A percentile compares a stretch with the other conserved stretches of the same genome.
Evolutionary conservation across 2,797 vertebrate genomes (phyloP).

Genomic region (Eidolon dupreanum): DNA sequence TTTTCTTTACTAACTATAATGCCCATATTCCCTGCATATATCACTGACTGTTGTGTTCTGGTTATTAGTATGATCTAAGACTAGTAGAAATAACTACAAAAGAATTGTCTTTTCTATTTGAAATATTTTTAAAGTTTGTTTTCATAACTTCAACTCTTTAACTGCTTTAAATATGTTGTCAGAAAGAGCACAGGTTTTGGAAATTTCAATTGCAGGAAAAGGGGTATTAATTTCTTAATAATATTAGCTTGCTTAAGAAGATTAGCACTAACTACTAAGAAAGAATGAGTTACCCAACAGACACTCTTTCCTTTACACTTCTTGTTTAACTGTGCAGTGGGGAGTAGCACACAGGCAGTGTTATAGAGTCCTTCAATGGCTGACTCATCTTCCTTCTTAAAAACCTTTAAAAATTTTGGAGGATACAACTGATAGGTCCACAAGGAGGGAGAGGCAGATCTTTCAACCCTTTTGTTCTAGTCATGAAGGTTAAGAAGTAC

Average conservation of each 20-base stretch:
- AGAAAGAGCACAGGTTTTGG: neutral
- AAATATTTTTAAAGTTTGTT: neutral
- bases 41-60: neutral
- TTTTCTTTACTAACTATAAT: neutral
- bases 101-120: neutral
- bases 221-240: constrained; percentile 4
- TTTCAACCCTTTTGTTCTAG: neutral
- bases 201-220: neutral
- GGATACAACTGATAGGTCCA: neutral
- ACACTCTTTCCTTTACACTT: neutral
- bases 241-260: neutral
- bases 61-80: neutral
- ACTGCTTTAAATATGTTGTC: neutral
- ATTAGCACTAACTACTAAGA: neutral
- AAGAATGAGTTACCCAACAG: neutral
- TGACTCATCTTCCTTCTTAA: neutral
- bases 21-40: neutral
- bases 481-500: neutral
- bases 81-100: neutral
- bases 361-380: neutral
- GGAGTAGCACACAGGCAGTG: neutral
- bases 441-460: rapidly evolving
- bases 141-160: neutral
- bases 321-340: neutral
- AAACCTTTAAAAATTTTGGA: neutral